phyloP scores from a whole-genome alignment of 2,113 vertebrate species.

The Oxyruncus cristatus region DNA sequence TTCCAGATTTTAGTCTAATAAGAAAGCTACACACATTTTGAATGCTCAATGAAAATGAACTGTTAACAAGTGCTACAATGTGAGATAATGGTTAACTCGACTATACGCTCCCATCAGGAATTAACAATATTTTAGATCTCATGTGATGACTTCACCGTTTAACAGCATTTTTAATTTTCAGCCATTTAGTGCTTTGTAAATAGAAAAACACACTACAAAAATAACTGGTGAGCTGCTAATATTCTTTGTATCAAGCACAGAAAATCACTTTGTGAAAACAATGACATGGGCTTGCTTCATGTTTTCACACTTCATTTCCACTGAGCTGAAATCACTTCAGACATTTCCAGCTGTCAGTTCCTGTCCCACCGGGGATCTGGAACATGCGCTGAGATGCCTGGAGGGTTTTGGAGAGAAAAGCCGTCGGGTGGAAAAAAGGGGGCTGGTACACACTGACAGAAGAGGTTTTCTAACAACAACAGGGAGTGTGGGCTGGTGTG shows the following conservation, averaged over 20 bases:
- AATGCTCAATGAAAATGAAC: not conserved
- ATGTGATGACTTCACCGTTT: not conserved
- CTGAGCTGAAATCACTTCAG: not conserved
- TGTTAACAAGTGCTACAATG: not conserved
- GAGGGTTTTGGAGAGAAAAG: not conserved
- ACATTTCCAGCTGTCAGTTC: not conserved
- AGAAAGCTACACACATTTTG: not conserved
- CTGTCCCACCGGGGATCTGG: not conserved
- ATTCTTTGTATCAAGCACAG: not conserved
- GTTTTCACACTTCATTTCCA: constrained; percentile 6
- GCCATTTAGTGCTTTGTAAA: not conserved
- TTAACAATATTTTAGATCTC: not conserved
- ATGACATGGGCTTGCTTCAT: not conserved
- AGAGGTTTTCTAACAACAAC: not conserved
- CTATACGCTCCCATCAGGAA: not conserved
- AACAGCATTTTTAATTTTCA: not conserved
- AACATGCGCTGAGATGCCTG: not conserved
- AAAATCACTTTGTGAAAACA: not conserved
- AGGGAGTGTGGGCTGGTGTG: not conserved
- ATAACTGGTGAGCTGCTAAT: not conserved
- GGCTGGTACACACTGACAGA: not conserved
- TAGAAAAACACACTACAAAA: not conserved
- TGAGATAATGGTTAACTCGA: not conserved
- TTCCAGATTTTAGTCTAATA: not conserved
- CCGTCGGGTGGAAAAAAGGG: not conserved